A percentile compares a stretch with the other conserved stretches of the same genome.
These are phyloP conservation scores for Theristicus caerulescens DNA, from an alignment of 2,113 vertebrate species.

Conservation along the genomic window DNA sequence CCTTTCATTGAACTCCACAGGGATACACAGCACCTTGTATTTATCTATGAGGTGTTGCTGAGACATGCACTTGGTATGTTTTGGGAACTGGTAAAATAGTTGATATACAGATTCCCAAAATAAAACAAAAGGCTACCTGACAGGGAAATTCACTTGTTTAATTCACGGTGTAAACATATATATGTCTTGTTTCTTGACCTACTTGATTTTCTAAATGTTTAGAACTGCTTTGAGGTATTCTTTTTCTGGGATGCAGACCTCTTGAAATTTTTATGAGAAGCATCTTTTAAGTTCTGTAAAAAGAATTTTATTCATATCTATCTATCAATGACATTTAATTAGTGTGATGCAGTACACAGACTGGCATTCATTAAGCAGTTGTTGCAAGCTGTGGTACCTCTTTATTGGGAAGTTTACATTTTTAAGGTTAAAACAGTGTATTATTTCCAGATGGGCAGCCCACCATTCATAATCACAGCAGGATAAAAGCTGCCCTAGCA, in stretches of 20 bases:
- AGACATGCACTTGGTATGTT: not conserved
- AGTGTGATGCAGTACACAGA: not conserved
- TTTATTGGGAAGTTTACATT: conserved; percentile 28
- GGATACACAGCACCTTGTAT: not conserved
- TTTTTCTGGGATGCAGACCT: not conserved
- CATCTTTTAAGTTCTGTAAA: not conserved
- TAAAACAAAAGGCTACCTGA: not conserved
- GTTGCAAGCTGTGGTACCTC: conserved; percentile 30
- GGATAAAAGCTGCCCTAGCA: not conserved
- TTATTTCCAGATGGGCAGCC: conserved; percentile 58
- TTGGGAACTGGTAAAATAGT: not conserved
- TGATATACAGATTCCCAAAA: not conserved
- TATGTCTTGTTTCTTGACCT: conserved; percentile 3
- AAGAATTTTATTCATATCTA: not conserved
- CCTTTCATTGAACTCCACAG: not conserved
- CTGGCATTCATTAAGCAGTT: not conserved
- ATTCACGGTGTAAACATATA: not conserved
- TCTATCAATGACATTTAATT: not conserved
- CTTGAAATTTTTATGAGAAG: conserved; percentile 42
- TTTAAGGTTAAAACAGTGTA: conserved; percentile 53
- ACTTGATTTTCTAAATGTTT: conserved; percentile 1
- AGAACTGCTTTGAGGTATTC: not conserved
- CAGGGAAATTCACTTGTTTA: not conserved
- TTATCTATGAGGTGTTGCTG: not conserved
- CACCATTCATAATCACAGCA: not conserved